Evolutionary conservation across 2,113 vertebrate species (phyloP).

Genomic region (Pterocles gutturalis): DNA sequence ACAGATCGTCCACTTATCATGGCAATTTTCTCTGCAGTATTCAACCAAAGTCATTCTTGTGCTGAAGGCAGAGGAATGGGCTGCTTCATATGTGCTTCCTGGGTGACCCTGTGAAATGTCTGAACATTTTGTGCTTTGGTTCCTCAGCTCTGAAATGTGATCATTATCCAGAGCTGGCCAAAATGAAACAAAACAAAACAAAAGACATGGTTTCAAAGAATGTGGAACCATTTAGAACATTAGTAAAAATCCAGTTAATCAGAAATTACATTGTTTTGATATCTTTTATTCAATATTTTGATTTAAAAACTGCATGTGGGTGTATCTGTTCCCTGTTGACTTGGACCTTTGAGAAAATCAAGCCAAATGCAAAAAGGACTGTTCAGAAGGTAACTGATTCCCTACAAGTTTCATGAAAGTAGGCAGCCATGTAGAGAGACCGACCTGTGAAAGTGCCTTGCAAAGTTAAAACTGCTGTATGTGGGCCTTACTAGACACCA

Average conservation of each 20-base stretch:
- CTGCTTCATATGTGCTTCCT: neutral
- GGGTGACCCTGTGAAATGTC: neutral
- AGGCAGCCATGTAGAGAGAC: neutral
- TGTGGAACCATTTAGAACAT: neutral
- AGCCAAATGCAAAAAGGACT: neutral
- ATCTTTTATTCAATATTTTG: accelerated
- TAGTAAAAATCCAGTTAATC: neutral
- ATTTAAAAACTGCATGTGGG: accelerated
- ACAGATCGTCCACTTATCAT: neutral
- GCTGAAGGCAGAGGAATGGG: neutral
- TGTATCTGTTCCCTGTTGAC: neutral
- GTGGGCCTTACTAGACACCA: neutral
- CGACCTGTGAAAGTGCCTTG: neutral
- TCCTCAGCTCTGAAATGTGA: neutral
- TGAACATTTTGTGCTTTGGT: neutral
- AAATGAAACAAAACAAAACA: neutral
- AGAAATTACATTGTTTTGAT: neutral
- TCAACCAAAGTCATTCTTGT: neutral
- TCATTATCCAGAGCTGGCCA: neutral
- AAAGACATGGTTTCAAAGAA: neutral
- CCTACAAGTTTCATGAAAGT: neutral
- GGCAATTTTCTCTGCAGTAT: neutral
- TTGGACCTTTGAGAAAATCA: neutral
- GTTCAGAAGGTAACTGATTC: neutral
- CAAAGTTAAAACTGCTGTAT: neutral